Evolutionary conservation across 1,140 invertebrate genomes (phyloP).

Genomic region (Wasmannia auropunctata): DNA sequence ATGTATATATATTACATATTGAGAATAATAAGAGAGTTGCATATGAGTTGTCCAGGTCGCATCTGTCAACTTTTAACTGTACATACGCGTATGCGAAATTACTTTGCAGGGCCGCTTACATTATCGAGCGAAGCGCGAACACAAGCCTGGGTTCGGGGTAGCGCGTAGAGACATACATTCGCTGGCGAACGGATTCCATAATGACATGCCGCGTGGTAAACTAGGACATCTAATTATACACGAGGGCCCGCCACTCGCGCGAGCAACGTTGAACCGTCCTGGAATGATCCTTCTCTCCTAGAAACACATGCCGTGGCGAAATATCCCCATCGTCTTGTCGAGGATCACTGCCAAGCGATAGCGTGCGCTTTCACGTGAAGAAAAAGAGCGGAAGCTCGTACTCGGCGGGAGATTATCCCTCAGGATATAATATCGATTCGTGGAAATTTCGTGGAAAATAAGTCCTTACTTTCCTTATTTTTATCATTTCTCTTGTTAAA

Average conservation of each 20-base stretch:
- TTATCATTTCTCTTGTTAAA: not conserved
- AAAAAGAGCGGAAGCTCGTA: not conserved
- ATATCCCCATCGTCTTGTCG: constrained; percentile 18
- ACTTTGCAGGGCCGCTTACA: constrained; percentile 56
- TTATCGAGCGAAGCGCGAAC: constrained; percentile 67
- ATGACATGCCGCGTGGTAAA: constrained; percentile 76
- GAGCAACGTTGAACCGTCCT: constrained; percentile 64
- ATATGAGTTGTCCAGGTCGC: not conserved
- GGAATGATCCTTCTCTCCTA: constrained; percentile 50
- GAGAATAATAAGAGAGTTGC: not conserved
- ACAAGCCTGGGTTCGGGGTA: constrained; percentile 35
- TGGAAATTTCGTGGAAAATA: not conserved
- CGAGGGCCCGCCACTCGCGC: constrained; percentile 74
- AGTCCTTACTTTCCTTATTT: not conserved
- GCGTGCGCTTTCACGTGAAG: constrained; percentile 8
- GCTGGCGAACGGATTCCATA: constrained; percentile 75
- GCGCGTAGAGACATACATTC: constrained; percentile 66
- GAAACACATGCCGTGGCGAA: not conserved
- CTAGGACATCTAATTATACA: constrained; percentile 80
- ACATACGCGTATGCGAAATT: not conserved
- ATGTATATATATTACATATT: not conserved
- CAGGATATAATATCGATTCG: constrained; percentile 9
- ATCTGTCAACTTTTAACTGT: constrained; percentile 18
- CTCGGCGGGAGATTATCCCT: constrained; percentile 13
- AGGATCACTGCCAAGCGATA: constrained; percentile 40